Evolutionary conservation across 2,113 vertebrate genomes (phyloP), one percentile per base, ranked within the genome.

Genomic region (Myiopsitta monachus): DNA sequence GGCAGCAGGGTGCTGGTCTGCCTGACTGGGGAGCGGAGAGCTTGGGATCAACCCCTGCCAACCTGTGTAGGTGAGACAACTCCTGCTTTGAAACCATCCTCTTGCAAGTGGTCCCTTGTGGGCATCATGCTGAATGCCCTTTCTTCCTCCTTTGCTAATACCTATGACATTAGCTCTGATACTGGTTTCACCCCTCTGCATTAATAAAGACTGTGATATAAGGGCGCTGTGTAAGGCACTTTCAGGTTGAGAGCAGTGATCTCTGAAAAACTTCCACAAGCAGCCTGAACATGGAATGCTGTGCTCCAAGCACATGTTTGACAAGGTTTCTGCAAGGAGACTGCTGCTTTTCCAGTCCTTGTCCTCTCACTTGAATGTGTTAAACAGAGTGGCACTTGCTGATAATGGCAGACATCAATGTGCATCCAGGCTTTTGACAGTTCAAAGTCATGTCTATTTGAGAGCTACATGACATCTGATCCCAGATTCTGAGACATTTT

Each of bases 31-130:
- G 99, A 99, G 84, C 98, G 99, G 70, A 98, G 99, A 94, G 98
- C 99, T 10, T 99, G 99, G 99, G 98, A 99, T 83, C 98, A 97
- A 66, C 98, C 98, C 6, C 98, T 99, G 87, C 99, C 99, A 3
- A 98, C 98, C 55, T 99, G 99, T 46, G 96, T 99, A 26, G 99
- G 99, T 99, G 98, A 97, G 99, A 73, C 51, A 31, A 3, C 63
- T 41, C 49, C 26, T 3, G 46, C 75, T 77, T 80, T n/a, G 15
- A 2, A 21, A 21, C 6, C 2, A 0, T 30, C 55, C 78, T 38
- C 49, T 17, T 5, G 3, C 14, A 7, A 11, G 36, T 19, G 1
- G 28, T 83, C 36, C 80, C 26, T 18, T 15, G 17, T 18, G 72
- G 12, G 52, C 16, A 3, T 33, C 26, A 0, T 16, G 0, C 59